Evolutionary conservation across 2,797 vertebrate species (phyloP), one percentile per base, ranked within the genome.

Genomic region (Linurgus olivaceus): DNA sequence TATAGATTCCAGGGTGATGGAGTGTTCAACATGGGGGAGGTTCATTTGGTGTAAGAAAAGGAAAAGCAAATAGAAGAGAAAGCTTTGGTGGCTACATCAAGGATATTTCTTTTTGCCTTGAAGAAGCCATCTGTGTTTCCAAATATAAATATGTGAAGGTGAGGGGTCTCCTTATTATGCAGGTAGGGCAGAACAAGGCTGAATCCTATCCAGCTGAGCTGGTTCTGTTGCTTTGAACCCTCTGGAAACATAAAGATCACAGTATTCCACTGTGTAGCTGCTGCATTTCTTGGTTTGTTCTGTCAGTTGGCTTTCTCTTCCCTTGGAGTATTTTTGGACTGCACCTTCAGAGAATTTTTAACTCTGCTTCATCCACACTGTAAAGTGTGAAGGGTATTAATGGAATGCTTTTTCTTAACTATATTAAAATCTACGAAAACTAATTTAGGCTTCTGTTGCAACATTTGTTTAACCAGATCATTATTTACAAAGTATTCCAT

Each of bases 121-220:
- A 73, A 67, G 26, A 92, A 55, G 10, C 17, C 37, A 42, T 89
- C 29, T 87, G 44, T 87, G 63, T 19, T 68, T 84, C 55, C 31
- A 95, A 79, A 87, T 44, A 67, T 23, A 87, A 89, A 86, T 57
- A 72, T 9, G 19, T 33, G 38, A 74, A 90, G 50, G 87, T 74
- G 50, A 93, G 70, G 86, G 65, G 70, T 95, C 68, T 94, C 26
- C 52, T 79, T 84, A 65, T 93, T 88, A 90, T 86, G n/a, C 75
- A 82, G 50, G 61, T n/a, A 82, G 28, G 40, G 72, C 42, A 66
- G 77, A 90, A 44, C 17, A 38, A 50, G 23, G n/a, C 48, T 82
- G 48, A 88, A 54, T 89, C 12, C 35, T 50, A 28, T 52, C 77
- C 66, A 90, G 47, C 73, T 63, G 45, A 75, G 62, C 35, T 61